Percentiles rank a stretch among this genome's conserved stretches.
Evolutionary conservation across 2,888 invertebrate genomes (phyloP).

Genomic region (Scaptomyza caliginosa): DNA sequence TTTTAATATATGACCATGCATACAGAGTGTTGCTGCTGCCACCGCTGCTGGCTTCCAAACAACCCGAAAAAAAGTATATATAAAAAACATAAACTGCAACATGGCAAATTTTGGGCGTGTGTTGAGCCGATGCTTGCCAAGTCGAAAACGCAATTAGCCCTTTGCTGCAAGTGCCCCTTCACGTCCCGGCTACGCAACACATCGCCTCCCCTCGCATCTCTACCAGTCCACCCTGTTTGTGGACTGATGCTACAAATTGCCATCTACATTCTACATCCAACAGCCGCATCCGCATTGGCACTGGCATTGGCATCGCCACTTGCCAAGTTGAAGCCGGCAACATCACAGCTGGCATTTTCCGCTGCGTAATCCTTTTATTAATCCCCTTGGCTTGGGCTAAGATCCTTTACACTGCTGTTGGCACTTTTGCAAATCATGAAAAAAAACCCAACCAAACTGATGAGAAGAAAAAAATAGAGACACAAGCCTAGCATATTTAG

Average conservation of each 20-base stretch:
- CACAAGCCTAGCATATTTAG: neutral
- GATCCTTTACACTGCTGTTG: slow-evolving; percentile 77
- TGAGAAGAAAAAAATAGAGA: slow-evolving; percentile 11
- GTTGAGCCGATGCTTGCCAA: slow-evolving; percentile 50
- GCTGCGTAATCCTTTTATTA: slow-evolving; percentile 81
- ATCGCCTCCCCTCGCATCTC: neutral
- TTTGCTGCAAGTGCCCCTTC: slow-evolving; percentile 53
- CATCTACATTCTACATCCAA: slow-evolving; percentile 46
- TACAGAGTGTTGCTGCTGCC: slow-evolving; percentile 36
- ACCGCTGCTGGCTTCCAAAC: neutral
- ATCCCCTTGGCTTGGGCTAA: slow-evolving; percentile 78
- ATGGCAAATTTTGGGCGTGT: slow-evolving; percentile 42
- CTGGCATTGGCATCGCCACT: slow-evolving; percentile 53
- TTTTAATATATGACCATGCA: slow-evolving; percentile 73
- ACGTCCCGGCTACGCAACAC: too few species aligned
- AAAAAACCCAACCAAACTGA: slow-evolving; percentile 51
- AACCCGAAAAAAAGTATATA: neutral
- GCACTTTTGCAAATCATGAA: slow-evolving; percentile 74
- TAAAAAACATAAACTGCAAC: slow-evolving; percentile 62
- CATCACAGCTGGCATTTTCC: slow-evolving; percentile 80
- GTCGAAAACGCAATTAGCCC: slow-evolving; percentile 68
- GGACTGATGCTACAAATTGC: slow-evolving; percentile 67
- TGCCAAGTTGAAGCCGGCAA: slow-evolving; percentile 59
- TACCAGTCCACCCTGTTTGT: slow-evolving; percentile 17
- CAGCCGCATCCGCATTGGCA: slow-evolving; percentile 52